These are phyloP conservation scores for Mustelus asterias DNA, from an alignment of 2,113 vertebrate genomes.

Conservation along the genomic window DNA sequence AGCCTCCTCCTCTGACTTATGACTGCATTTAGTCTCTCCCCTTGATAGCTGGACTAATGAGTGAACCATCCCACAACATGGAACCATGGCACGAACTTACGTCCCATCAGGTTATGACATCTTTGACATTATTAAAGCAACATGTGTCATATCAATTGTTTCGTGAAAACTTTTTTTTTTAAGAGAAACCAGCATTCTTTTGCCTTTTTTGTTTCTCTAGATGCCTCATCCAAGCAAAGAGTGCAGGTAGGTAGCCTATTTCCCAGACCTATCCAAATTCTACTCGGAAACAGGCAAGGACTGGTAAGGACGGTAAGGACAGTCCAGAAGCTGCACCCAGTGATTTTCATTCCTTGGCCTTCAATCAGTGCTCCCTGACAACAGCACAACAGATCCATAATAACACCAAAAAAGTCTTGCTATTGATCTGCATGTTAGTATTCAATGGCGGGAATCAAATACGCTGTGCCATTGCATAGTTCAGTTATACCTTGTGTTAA, in stretches of 20 bases:
- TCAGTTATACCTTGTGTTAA: not conserved
- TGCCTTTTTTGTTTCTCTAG: not conserved
- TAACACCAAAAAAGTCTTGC: not conserved
- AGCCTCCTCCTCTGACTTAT: not conserved
- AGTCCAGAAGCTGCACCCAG: not conserved
- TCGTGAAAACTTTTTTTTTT: too few species aligned
- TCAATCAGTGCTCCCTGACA: not conserved
- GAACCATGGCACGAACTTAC: not conserved
- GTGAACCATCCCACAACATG: not conserved
- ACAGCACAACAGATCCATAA: not conserved
- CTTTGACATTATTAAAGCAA: not conserved
- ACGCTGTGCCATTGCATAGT: not conserved
- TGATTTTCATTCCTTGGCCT: not conserved
- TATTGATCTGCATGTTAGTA: not conserved
- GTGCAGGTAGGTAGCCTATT: not conserved
- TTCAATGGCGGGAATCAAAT: not conserved
- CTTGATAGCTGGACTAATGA: not conserved
- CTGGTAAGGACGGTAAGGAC: not conserved
- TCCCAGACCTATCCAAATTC: not conserved
- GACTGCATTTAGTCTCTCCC: not conserved
- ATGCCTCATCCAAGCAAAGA: not conserved
- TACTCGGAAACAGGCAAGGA: not conserved
- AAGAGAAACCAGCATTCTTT: not conserved
- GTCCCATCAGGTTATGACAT: not conserved
- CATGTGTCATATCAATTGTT: not conserved